Conservation (phyloP, 2,797 vertebrate genomes). For the Pitangus sulphuratus region DNA sequence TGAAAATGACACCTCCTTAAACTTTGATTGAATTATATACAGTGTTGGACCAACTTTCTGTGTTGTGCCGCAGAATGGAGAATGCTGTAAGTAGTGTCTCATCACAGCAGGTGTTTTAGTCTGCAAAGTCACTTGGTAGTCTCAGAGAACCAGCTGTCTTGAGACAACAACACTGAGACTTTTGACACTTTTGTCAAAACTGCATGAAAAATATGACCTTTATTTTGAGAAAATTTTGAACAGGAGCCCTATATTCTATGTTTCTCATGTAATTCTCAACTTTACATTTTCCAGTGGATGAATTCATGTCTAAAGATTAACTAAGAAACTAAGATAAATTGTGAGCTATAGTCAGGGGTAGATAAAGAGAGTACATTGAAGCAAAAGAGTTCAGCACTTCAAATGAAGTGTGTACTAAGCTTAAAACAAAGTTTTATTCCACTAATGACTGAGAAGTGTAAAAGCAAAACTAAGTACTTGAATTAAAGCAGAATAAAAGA, state of each 20-base stretch:
- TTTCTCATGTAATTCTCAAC: accelerated
- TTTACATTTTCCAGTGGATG: neutral
- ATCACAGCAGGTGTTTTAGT: neutral
- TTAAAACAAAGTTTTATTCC: neutral
- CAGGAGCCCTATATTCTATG: neutral
- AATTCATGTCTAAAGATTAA: neutral
- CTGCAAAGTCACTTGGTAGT: neutral
- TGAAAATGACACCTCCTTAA: neutral
- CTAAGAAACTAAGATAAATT: neutral
- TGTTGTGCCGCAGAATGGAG: neutral
- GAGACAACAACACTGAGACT: neutral
- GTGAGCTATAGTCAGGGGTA: neutral
- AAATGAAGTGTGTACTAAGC: neutral
- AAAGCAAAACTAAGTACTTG: neutral
- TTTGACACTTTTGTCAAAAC: neutral
- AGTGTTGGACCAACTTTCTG: neutral
- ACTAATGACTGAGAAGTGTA: neutral
- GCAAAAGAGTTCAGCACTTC: neutral
- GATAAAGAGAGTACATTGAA: neutral
- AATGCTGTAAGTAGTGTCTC: neutral
- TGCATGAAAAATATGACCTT: neutral
- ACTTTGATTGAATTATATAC: neutral
- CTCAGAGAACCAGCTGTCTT: neutral
- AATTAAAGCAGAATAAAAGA: neutral
- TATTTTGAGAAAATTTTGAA: neutral